Evolutionary conservation across 2,888 invertebrate species (phyloP), one percentile per base, ranked within the genome.

Genomic region (Zygogramma bicolorata): DNA sequence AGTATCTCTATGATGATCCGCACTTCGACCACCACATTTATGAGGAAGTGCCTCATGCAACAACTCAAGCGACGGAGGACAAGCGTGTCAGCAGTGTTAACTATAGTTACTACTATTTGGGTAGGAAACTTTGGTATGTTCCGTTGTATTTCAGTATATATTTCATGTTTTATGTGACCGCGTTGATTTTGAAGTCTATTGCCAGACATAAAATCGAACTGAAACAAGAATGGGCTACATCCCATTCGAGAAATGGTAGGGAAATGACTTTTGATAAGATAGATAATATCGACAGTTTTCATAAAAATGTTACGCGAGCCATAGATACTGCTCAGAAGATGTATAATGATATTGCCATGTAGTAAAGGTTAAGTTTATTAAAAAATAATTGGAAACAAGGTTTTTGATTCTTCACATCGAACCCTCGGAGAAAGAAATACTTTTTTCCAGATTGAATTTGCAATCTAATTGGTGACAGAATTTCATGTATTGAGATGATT

Each of bases 131-230:
- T 38, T 94, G 93, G 89, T 94, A 93, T 82, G 88, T 94, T 74
- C 94, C 94, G 0, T 85, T 94, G 57, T 94, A 93, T 84, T 94
- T 94, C 83, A 93, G 93, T 83, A 91, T 93, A 13, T 94, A 92
- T 79, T 91, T 92, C 77, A 90, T 91, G 63, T 87, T 93, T 70
- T 94, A 94, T 81, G 92, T 94, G 0, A 92, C 91, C 1, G 92
- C 93, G 18, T 87, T 94, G 27, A 92, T 94, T 71, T 88, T 93
- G 29, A 93, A 93, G 84, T 92, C 93, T 3, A 90, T 94, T 38
- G 89, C 93, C 38, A 89, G 93, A 72, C 94, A 94, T 84, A 94
- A 93, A 85, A 92, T 94, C 67, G 89, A 89, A 15, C 90, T 91
- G 80, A 90, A 90, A 20, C 90, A 91, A 79, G 89, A 91, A 70